These are phyloP conservation scores for Metopia argyrocephala DNA, from an alignment of 2,888 invertebrate species.

Conservation along the genomic window DNA sequence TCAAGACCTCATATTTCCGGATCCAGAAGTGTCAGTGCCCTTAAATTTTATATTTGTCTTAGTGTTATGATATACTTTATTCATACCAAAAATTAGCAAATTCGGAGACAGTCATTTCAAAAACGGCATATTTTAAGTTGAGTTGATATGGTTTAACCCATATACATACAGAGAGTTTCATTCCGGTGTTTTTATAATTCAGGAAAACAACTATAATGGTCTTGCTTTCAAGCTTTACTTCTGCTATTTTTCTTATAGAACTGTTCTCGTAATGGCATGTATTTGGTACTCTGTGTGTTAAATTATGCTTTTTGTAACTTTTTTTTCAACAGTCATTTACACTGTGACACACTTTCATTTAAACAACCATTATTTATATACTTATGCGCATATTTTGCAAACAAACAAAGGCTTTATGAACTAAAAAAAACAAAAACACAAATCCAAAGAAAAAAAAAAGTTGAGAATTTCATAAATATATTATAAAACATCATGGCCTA, in stretches of 20 bases:
- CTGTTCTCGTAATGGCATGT: not conserved
- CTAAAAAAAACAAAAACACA: not conserved
- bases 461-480: not conserved
- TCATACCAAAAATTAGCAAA: too few relatives aligned
- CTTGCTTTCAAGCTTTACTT: not conserved
- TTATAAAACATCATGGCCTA: conserved; percentile 54
- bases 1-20: too few relatives aligned
- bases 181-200: not conserved
- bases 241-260: not conserved
- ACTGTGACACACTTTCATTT: not conserved
- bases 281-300: not conserved
- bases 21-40: too few relatives aligned
- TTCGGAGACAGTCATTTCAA: too few relatives aligned
- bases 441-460: not conserved
- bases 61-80: too few relatives aligned
- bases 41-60: too few relatives aligned
- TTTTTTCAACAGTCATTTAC: not conserved
- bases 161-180: too few relatives aligned
- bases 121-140: too few relatives aligned
- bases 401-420: not conserved
- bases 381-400: too few relatives aligned
- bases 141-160: too few relatives aligned
- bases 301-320: not conserved
- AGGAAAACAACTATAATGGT: not conserved
- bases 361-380: not conserved